Percentiles rank a stretch among this genome's conserved stretches.
Evolutionary conservation across 2,888 invertebrate species (phyloP).

Genomic region (Nineta flava): DNA sequence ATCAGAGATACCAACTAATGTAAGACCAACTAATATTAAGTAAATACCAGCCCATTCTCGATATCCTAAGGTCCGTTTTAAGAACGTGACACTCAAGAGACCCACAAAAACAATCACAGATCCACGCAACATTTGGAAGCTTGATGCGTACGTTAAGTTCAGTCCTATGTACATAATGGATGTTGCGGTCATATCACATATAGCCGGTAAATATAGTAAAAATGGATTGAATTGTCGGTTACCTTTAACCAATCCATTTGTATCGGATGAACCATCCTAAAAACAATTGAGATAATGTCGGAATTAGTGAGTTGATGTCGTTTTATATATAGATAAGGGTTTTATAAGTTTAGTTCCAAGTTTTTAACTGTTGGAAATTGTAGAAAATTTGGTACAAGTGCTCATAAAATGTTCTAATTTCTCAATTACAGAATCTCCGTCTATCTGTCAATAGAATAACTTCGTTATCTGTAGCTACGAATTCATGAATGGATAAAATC

Average conservation of each 20-base stretch:
- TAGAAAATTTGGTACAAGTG: no score
- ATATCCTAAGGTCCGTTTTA: slow-evolving; percentile 43
- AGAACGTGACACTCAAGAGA: slow-evolving; percentile 66
- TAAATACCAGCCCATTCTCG: slow-evolving; percentile 66
- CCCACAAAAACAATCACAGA: slow-evolving; percentile 83
- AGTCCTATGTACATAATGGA: slow-evolving; percentile 84
- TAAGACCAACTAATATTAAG: slow-evolving; percentile 52
- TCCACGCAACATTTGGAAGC: slow-evolving; percentile 92
- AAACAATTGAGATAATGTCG: slow-evolving; percentile 5
- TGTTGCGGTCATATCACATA: slow-evolving; percentile 80
- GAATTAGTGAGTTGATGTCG: no score
- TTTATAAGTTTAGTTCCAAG: no score
- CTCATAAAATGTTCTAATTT: no score
- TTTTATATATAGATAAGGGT: no score
- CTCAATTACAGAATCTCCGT: no score
- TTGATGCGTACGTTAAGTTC: slow-evolving; percentile 80
- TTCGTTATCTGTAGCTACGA: no score
- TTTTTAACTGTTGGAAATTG: no score
- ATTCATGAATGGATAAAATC: no score
- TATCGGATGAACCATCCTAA: slow-evolving; percentile 31
- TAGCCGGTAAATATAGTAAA: slow-evolving; percentile 68
- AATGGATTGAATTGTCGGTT: slow-evolving; percentile 63
- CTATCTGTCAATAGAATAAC: no score
- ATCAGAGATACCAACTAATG: slow-evolving; percentile 60
- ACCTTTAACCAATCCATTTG: slow-evolving; percentile 47